Percentiles rank a stretch among this genome's conserved stretches.
Evolutionary conservation across 2,888 invertebrate species (phyloP).

Genomic region (Lordiphosa fenestrarum): DNA sequence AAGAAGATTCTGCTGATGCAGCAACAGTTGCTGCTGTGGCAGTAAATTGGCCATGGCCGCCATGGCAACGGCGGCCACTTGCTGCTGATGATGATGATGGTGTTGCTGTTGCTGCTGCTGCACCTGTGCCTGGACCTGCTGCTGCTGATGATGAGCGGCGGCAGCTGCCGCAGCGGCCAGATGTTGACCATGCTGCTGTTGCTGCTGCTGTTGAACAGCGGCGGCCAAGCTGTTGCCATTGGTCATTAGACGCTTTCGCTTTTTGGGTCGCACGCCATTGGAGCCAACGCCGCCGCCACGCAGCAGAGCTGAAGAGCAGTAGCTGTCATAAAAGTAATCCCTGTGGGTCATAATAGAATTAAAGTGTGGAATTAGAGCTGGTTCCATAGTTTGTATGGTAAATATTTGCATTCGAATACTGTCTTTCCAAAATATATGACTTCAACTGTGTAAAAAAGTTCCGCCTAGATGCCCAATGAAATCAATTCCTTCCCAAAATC

Average conservation of each 20-base stretch:
- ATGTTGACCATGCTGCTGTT: slow-evolving; percentile 73
- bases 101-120: slow-evolving; percentile 70
- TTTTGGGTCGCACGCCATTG: slow-evolving; percentile 78
- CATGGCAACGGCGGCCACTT: slow-evolving; percentile 78
- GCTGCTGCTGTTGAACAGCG: slow-evolving; percentile 72
- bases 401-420: too few species aligned
- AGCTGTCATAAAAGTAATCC: slow-evolving; percentile 84
- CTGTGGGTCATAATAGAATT: slow-evolving; percentile 68
- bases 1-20: slow-evolving; percentile 76
- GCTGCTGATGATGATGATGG: slow-evolving; percentile 73
- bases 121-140: slow-evolving; percentile 52
- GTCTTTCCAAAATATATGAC: too few species aligned
- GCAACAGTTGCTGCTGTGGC: slow-evolving; percentile 75
- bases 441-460: too few species aligned
- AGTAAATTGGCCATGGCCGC: slow-evolving; percentile 79
- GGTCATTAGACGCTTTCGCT: slow-evolving; percentile 80
- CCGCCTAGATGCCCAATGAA: slow-evolving; percentile 13
- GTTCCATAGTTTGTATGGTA: background rate
- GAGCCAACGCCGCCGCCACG: slow-evolving; percentile 59
- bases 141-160: slow-evolving; percentile 69
- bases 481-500: background rate
- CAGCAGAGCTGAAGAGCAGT: slow-evolving; percentile 79
- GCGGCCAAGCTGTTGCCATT: slow-evolving; percentile 75
- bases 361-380: background rate
- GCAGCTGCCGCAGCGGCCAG: slow-evolving; percentile 68